Conservation (phyloP, 2,113 vertebrate genomes). For the Anhinga rufa region DNA sequence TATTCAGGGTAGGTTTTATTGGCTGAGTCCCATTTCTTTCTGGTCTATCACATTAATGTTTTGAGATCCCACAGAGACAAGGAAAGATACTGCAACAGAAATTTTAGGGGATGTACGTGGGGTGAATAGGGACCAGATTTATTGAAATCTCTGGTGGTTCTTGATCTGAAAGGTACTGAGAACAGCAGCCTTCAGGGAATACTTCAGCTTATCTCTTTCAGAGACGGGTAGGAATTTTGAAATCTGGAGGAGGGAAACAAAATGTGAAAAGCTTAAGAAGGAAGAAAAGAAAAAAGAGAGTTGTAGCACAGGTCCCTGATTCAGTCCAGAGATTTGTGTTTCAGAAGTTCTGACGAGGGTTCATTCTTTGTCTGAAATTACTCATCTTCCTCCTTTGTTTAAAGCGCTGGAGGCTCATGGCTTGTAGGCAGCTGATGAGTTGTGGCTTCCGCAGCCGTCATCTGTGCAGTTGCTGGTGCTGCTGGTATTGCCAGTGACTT, state of each 20-base stretch:
- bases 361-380: slow-evolving; percentile 39
- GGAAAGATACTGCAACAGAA: background rate
- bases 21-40: background rate
- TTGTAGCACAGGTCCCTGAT: background rate
- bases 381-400: slow-evolving; percentile 33
- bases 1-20: background rate
- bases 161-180: background rate
- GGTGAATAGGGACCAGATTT: background rate
- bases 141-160: background rate
- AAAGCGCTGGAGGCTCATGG: background rate
- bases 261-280: background rate
- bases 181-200: slow-evolving; percentile 2
- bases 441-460: background rate
- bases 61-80: background rate
- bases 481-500: background rate
- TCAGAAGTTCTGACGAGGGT: background rate
- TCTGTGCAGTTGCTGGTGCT: background rate
- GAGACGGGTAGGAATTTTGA: background rate
- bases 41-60: background rate
- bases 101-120: background rate
- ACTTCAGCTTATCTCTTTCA: background rate
- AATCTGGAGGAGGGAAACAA: background rate
- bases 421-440: background rate
- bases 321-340: background rate
- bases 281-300: background rate